These are phyloP conservation scores for Yasuhikotakia modesta DNA, from an alignment of 2,797 vertebrate genomes.

Conservation along the genomic window DNA sequence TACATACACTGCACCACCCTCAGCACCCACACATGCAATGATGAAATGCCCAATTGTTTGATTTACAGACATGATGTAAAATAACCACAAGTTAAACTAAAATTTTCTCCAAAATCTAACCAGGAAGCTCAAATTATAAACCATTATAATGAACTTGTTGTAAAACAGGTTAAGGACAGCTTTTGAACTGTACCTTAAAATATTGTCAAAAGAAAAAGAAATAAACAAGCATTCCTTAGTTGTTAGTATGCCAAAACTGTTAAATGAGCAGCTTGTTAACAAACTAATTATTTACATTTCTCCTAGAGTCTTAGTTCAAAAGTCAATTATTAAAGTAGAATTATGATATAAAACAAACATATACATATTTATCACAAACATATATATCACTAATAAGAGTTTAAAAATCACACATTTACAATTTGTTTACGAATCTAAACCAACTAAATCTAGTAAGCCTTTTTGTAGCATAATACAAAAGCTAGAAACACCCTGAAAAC, in stretches of 20 bases:
- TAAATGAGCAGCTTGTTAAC: slow-evolving; percentile 53
- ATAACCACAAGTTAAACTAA: no score
- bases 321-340: slow-evolving; percentile 29
- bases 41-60: no score
- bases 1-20: no score
- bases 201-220: not conserved
- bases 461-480: not conserved
- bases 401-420: slow-evolving; percentile 51
- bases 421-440: slow-evolving; percentile 60
- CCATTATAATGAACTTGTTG: no score
- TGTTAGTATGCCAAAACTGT: slow-evolving; percentile 62
- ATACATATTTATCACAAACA: no score
- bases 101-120: no score
- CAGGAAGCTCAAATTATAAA: no score
- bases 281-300: slow-evolving; percentile 53
- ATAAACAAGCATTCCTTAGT: not conserved
- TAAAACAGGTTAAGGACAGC: no score
- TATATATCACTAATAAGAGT: slow-evolving; percentile 71
- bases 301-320: not conserved
- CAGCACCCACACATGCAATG: no score
- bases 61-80: no score
- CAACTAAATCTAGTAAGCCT: not conserved
- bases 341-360: slow-evolving; percentile 63
- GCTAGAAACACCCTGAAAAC: not conserved
- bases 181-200: not conserved